Base-by-base conservation (phyloP, 2,113 vertebrate genomes). In the Epinephelus cyanopodus region DNA sequence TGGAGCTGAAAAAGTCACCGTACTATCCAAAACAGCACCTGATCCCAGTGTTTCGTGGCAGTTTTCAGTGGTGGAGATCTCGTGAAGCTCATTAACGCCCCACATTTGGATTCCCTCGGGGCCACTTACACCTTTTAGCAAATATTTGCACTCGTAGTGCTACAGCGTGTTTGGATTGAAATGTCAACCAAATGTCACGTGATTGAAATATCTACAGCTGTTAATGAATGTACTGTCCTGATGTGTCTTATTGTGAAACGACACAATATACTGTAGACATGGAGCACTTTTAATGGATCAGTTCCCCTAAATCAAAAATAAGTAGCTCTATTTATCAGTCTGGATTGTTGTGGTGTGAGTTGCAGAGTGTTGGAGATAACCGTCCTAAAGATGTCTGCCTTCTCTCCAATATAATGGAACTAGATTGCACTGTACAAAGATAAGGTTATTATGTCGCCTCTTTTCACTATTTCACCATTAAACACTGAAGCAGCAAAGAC, bases 141-240 rank as follows among this genome's bases (percentile, higher is more conserved):
- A 67, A 77, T 70, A 60, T 77, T 77, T 73, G 18, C 29, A 60
- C 67, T 65, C 9, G 29, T 42, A 11, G 11, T 69, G 63, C 5
- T 29, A 9, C 29, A 64, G 12, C 27, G 50, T 56, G 64, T 62
- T 37, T 76, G 69, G 11, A 50, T 23, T 7, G 15, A 19, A 48
- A 21, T 56, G 29, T 48, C 54, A 29, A 42, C 19, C 13, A 45
- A 72, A 45, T 33, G 19, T 33, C 19, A 63, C 1, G 23, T 47
- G 15, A 27, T 2, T 74, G 42, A 61, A 50, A 58, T 42, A 11
- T 42, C 9, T 68, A 9, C 63, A 52, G 39, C 27, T 5, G 14
- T 48, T 27, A 21, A n/a, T 39, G 17, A 58, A 21, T 27, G 14
- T 33, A 17, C 71, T 33, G 19, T 7, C 12, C 42, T 10, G 29